These are phyloP conservation scores for Tenebrosternarchus preto DNA, from an alignment of 2,113 vertebrate genomes.

Conservation along the genomic window DNA sequence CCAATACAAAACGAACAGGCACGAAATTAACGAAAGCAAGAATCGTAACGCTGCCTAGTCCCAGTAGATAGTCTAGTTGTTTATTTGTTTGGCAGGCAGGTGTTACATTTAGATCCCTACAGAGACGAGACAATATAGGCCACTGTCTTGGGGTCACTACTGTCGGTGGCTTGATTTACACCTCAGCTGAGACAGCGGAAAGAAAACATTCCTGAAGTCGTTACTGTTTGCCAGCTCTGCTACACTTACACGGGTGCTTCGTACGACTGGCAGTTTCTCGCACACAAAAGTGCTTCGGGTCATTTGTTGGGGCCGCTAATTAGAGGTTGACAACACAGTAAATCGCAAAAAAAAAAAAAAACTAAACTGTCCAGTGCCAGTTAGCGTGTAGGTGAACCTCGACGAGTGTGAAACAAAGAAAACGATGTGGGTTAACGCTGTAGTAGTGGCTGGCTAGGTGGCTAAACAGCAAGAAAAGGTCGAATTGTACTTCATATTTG, in stretches of 20 bases:
- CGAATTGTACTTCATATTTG: no score
- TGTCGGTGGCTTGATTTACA: not conserved
- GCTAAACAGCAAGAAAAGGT: no score
- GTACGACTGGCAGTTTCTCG: no score
- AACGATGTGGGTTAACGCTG: constrained; percentile 31
- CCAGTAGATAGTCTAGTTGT: no score
- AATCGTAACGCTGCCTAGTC: no score
- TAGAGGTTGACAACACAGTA: not conserved
- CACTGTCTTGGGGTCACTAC: not conserved
- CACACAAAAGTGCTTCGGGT: not conserved
- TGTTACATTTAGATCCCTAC: no score
- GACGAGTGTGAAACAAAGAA: constrained; percentile 8
- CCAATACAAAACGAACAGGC: no score
- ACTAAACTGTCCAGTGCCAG: constrained; percentile 14
- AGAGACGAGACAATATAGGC: no score
- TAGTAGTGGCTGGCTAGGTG: not conserved
- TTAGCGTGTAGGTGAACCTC: not conserved
- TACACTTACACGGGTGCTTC: not conserved
- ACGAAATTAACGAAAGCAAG: no score
- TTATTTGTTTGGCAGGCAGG: no score
- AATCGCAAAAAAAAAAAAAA: constrained; percentile 3
- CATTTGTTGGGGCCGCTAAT: constrained; percentile 11
- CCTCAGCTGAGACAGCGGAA: not conserved
- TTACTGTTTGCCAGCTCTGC: not conserved
- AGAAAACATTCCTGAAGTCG: not conserved